These are phyloP conservation scores for Akabosia matsudoensis DNA, from an alignment of 1,140 invertebrate species.

Conservation along the genomic window DNA sequence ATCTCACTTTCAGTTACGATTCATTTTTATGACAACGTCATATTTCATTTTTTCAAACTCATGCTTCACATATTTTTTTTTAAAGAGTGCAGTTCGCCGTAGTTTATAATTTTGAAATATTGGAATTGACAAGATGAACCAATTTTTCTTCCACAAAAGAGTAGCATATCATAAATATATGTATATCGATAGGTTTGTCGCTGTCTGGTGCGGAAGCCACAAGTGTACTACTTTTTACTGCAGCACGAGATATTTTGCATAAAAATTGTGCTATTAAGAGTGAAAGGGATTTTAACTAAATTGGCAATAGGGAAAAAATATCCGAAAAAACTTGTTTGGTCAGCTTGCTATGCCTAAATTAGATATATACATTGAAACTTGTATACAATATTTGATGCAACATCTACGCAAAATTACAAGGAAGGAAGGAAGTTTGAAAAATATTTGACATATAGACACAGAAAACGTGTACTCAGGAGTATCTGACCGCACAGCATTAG, in stretches of 20 bases:
- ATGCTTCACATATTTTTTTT: too few species aligned
- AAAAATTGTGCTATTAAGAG: constrained; percentile 8
- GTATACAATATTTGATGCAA: background rate
- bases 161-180: too few species aligned
- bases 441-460: constrained; percentile 13
- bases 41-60: background rate
- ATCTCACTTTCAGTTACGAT: background rate
- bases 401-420: background rate
- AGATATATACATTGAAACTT: background rate
- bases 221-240: background rate
- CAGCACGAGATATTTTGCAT: background rate
- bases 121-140: too few species aligned
- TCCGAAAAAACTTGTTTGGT: constrained; percentile 8
- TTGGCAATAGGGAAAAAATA: background rate
- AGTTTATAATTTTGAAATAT: too few species aligned
- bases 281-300: constrained; percentile 14
- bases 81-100: too few species aligned
- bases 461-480: background rate
- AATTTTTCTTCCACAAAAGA: too few species aligned
- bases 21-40: background rate
- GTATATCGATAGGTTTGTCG: too few species aligned
- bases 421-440: constrained; percentile 16
- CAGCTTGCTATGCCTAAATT: background rate
- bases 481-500: background rate
- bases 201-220: background rate